Evolutionary conservation across 2,888 invertebrate species (phyloP).

Genomic region (Oligia latruncula): DNA sequence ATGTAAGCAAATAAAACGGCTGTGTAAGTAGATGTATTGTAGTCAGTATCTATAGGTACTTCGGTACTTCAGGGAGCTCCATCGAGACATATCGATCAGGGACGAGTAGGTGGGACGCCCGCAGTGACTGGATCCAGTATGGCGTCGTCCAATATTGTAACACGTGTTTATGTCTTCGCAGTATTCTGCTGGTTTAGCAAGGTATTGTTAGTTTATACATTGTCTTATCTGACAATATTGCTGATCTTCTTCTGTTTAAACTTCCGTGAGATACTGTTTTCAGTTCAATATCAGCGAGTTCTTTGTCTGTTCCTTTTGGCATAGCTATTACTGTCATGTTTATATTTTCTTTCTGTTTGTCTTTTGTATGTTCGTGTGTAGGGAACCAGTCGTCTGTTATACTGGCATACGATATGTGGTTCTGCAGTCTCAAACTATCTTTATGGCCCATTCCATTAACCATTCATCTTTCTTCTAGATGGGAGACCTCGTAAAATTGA

Average conservation of each 20-base stretch:
- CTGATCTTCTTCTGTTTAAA: conserved; percentile 37
- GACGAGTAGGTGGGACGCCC: conserved; percentile 56
- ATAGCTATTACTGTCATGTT: conserved; percentile 18
- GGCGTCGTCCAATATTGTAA: conserved; percentile 49
- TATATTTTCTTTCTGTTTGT: conserved; percentile 31
- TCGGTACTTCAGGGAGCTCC: conserved; percentile 70
- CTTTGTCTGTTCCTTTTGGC: conserved; percentile 21
- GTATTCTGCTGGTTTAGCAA: conserved; percentile 26
- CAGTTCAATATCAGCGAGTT: conserved; percentile 18
- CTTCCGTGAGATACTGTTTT: conserved; percentile 35
- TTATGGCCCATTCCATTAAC: conserved; percentile 70
- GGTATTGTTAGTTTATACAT: conserved; percentile 30
- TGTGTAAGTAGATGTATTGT: conserved; percentile 26
- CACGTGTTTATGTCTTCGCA: conserved; percentile 44
- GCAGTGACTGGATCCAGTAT: conserved; percentile 51
- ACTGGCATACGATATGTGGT: conserved; percentile 68
- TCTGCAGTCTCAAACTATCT: conserved; percentile 70
- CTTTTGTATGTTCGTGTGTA: conserved; percentile 28
- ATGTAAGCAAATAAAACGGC: conserved; percentile 16
- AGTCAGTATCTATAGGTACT: conserved; percentile 30
- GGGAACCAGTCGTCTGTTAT: conserved; percentile 16
- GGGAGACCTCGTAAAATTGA: conserved; percentile 65
- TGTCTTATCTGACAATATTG: conserved; percentile 26
- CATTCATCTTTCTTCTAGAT: conserved; percentile 66
- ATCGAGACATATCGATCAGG: conserved; percentile 84